A percentile compares a stretch with the other conserved stretches of the same genome.
phyloP scores from a whole-genome alignment of 92 coral and sea anemone species.

The Palythoa heliodiscus region DNA sequence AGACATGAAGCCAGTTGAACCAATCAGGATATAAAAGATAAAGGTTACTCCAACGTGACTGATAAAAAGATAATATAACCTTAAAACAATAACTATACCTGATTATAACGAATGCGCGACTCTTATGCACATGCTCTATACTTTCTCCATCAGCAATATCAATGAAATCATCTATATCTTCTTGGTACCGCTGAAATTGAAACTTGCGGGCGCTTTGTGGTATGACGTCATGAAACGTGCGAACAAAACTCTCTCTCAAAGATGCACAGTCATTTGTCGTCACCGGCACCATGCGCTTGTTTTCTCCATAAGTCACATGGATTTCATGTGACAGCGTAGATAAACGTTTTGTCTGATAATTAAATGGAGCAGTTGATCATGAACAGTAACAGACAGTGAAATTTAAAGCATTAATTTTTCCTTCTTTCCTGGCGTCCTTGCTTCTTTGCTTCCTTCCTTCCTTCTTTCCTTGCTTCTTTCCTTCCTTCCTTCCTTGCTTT shows the following conservation, averaged over 20 bases:
- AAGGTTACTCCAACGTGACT: too few species aligned
- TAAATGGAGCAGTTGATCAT: neutral
- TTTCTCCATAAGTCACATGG: slow-evolving; percentile 21
- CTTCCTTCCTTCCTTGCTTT: too few species aligned
- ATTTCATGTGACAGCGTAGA: slow-evolving; percentile 32
- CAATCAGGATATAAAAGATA: too few species aligned
- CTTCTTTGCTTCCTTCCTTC: too few species aligned
- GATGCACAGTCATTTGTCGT: slow-evolving; percentile 24
- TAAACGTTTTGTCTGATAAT: neutral
- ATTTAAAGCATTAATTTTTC: too few species aligned
- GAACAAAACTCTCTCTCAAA: slow-evolving; percentile 17
- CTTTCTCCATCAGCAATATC: slow-evolving; percentile 28
- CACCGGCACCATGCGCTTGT: slow-evolving; percentile 35
- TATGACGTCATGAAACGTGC: slow-evolving; percentile 33
- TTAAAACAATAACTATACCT: neutral
- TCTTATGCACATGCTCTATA: slow-evolving; percentile 13
- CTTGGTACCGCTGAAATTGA: slow-evolving; percentile 18
- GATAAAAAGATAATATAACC: neutral
- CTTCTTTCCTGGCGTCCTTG: too few species aligned
- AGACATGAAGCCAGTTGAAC: too few species aligned
- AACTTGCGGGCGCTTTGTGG: slow-evolving; percentile 4
- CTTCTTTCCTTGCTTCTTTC: too few species aligned
- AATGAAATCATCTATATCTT: slow-evolving; percentile 26
- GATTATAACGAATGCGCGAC: slow-evolving; percentile 8
- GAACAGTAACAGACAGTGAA: too few species aligned